phyloP scores from a whole-genome alignment of 1,140 invertebrate genomes.

The Contarinia nasturtii region DNA sequence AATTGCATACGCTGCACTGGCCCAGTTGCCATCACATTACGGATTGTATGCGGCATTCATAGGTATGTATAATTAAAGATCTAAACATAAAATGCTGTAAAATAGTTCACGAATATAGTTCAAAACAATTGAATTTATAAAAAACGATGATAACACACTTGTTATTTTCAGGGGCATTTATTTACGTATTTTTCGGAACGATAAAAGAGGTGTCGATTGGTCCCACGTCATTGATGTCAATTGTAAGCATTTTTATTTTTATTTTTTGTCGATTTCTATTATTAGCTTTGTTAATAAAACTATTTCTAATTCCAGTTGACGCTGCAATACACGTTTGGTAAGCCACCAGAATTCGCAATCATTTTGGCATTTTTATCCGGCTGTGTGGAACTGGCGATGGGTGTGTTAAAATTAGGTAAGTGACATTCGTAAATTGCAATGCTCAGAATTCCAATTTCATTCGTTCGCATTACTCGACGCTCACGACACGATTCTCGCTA shows the following conservation, averaged over 20 bases:
- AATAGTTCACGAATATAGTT: too few species aligned
- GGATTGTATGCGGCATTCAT: slow-evolving; percentile 24
- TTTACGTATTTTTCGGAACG: slow-evolving; percentile 77
- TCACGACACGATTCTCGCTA: too few species aligned
- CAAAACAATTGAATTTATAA: too few species aligned
- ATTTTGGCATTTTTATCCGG: slow-evolving; percentile 60
- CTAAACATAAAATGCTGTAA: background rate
- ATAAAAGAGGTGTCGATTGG: slow-evolving; percentile 82
- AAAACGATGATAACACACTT: background rate
- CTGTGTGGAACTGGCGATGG: slow-evolving; percentile 56
- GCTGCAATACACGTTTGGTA: slow-evolving; percentile 46
- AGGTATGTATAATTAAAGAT: slow-evolving; percentile 5
- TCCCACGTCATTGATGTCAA: slow-evolving; percentile 68
- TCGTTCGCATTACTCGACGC: too few species aligned
- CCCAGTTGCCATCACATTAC: slow-evolving; percentile 47
- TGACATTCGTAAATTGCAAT: background rate
- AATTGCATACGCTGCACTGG: slow-evolving; percentile 60
- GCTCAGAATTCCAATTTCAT: too few species aligned
- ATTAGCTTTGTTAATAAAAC: too few species aligned
- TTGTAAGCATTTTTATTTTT: slow-evolving; percentile 15
- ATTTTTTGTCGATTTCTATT: slow-evolving; percentile 15
- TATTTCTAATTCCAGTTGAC: slow-evolving; percentile 21
- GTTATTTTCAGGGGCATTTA: slow-evolving; percentile 44
- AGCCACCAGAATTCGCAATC: slow-evolving; percentile 55
- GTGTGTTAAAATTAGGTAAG: slow-evolving; percentile 51